phyloP scores from a whole-genome alignment of 2,888 invertebrate genomes.

The Philaethria dido region DNA sequence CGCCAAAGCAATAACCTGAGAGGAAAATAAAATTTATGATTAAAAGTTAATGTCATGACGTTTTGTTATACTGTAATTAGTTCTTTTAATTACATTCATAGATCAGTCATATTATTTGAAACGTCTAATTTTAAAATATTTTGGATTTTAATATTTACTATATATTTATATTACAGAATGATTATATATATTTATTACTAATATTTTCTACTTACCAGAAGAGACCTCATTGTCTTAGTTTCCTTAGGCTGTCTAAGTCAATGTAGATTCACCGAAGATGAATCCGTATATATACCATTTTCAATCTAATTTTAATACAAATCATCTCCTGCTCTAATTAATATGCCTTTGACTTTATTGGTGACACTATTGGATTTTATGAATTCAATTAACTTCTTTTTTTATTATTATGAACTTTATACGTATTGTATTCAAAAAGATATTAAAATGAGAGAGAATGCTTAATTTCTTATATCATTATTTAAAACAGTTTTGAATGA shows the following conservation, averaged over 20 bases:
- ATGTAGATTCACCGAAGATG: slow-evolving; percentile 43
- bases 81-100: neutral
- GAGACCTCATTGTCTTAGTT: slow-evolving; percentile 43
- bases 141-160: neutral
- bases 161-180: neutral
- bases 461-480: too few species aligned
- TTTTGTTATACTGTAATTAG: neutral
- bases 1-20: slow-evolving; percentile 65
- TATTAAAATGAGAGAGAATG: neutral
- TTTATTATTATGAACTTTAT: neutral
- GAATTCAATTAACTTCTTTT: slow-evolving; percentile 5
- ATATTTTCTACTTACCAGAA: slow-evolving; percentile 42
- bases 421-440: neutral
- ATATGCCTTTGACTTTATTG: slow-evolving; percentile 25
- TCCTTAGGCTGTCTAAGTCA: slow-evolving; percentile 33
- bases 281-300: slow-evolving; percentile 47
- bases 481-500: too few species aligned
- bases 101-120: neutral
- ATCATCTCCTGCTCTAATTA: slow-evolving; percentile 40
- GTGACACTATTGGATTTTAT: slow-evolving; percentile 4
- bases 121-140: neutral
- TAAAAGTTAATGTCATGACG: neutral
- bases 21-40: slow-evolving; percentile 37
- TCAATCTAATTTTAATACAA: slow-evolving; percentile 42
- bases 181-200: neutral